Conservation (phyloP, 2,888 invertebrate genomes). For the Chaitophorus viminalis region DNA sequence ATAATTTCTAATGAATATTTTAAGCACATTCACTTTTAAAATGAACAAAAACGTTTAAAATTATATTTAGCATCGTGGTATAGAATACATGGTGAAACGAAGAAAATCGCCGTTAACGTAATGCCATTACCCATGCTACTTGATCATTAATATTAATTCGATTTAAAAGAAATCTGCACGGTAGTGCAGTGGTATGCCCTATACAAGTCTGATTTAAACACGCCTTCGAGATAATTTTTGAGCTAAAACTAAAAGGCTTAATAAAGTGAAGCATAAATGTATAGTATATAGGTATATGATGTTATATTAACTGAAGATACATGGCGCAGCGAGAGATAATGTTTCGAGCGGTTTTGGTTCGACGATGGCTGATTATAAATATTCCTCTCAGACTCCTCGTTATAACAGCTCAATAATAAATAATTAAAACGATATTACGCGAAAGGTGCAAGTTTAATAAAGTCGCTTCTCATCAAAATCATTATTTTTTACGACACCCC, state of each 20-base stretch:
- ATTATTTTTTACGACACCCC: neutral
- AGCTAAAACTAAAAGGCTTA: neutral
- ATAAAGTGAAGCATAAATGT: too few species aligned
- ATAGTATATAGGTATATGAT: too few species aligned
- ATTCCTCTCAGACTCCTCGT: neutral
- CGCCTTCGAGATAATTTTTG: neutral
- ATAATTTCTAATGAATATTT: too few species aligned
- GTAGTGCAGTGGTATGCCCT: too few species aligned
- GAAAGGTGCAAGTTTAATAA: neutral
- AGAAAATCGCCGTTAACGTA: neutral
- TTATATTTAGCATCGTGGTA: too few species aligned
- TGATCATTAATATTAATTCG: neutral
- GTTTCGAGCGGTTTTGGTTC: neutral
- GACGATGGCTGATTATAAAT: neutral
- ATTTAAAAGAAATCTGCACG: neutral
- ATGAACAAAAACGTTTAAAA: too few species aligned
- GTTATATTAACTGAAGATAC: neutral
- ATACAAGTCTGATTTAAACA: neutral
- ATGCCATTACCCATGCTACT: neutral
- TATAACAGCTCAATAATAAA: neutral
- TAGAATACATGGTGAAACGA: neutral
- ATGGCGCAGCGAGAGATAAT: neutral
- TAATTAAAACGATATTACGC: neutral
- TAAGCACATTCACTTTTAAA: too few species aligned
- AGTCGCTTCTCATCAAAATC: conserved; percentile 1